Evolutionary conservation across 35 echinoderm and acorn worm species (phyloP), one percentile per base, ranked within the genome.

Genomic region (Strongylocentrotus purpuratus): DNA sequence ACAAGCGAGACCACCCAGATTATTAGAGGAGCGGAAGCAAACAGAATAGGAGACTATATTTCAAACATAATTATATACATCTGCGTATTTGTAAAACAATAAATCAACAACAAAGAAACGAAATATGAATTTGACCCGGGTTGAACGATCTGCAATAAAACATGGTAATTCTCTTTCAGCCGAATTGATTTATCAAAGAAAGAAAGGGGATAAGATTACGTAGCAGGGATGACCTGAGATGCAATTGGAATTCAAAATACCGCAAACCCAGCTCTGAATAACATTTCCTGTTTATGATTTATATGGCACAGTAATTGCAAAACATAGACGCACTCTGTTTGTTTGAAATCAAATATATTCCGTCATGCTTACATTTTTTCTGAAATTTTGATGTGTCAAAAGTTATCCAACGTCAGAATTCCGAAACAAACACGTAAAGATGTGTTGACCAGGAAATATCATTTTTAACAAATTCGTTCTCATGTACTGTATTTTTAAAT

Each of bases 41-140:
- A 89, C 65, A 8, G 20, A 89, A 89, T 46, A 89, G 45, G 87
- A 46, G 87, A 33, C 87, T 14, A 89, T 89, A 89, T 89, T 89
- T 89, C 87, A 89, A 45, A 45, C 87, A 89, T 89, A 89, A 89
- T 89, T 89, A 46, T 89, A 89, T 89, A 45, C 87, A 89, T 46
- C 32, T 89, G 87, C 45, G 87, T 45, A 89, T 89, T 89, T 89
- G 87, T 46, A 89, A 89, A 89, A 46, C 45, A 33, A 46, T 89
- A 89, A 89, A 89, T 89, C 87, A 89, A 46, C 65, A 78, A 78
- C 65, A n/a, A 78, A 78, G 65, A 78, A 59, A n/a, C 65, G 65
- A 78, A 78, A 78, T 78, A 78, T 78, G 65, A 78, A 78, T 78
- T 78, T 78, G 65, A 78, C 65, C 65, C 25, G 65, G 65, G 65